Evolutionary conservation across 2,113 vertebrate genomes (phyloP).

Genomic region (Passer montanus): DNA sequence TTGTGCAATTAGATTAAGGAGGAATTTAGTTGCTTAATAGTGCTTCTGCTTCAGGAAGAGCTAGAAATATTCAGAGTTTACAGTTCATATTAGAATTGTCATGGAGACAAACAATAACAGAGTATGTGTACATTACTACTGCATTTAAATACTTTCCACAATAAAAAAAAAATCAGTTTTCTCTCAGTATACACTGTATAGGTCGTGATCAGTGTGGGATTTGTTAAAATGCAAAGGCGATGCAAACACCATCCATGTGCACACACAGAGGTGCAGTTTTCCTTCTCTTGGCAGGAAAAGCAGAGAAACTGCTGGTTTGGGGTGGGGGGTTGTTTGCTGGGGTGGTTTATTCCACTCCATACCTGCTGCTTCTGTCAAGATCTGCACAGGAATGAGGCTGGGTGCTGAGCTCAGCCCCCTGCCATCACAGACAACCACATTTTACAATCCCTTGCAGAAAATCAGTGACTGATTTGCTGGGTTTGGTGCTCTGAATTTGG

Average conservation of each 20-base stretch:
- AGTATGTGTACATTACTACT: neutral
- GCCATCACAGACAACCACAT: neutral
- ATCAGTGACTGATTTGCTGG: neutral
- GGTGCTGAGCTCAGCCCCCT: neutral
- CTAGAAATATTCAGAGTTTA: neutral
- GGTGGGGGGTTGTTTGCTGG: neutral
- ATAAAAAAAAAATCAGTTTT: neutral
- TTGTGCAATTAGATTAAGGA: neutral
- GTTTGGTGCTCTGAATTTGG: neutral
- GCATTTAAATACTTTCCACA: neutral
- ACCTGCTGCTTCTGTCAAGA: neutral
- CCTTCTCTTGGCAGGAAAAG: neutral
- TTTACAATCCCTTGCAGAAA: neutral
- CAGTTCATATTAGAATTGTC: neutral
- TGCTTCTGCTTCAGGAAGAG: neutral
- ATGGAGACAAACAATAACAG: neutral
- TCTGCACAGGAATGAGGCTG: neutral
- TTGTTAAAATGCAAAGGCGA: neutral
- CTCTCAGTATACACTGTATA: neutral
- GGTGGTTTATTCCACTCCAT: neutral
- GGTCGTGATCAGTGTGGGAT: neutral
- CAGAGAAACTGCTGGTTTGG: neutral
- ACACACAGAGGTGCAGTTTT: neutral
- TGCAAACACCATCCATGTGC: neutral
- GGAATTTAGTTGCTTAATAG: neutral